A percentile compares a stretch with the other conserved stretches of the same genome.
Conservation (phyloP, 2,113 vertebrate species). For the Oriolus oriolus region DNA sequence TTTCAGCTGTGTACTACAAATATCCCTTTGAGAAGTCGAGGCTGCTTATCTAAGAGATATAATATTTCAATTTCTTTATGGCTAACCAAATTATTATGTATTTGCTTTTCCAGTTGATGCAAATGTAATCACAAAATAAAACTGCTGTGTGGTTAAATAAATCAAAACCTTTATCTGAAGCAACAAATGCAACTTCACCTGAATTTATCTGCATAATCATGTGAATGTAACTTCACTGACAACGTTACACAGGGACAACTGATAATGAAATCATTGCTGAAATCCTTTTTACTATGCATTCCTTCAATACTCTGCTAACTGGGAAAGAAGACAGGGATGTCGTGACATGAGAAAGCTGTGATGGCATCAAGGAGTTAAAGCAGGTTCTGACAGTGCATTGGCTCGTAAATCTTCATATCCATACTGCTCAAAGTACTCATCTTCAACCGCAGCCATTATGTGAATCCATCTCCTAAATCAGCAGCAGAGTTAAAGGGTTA, state of each 20-base stretch:
- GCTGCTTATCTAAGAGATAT: not conserved
- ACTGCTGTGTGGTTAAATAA: not conserved
- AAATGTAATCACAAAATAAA: not conserved
- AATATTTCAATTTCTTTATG: not conserved
- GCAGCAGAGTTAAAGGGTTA: not conserved
- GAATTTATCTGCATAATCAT: not conserved
- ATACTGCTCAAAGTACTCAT: not conserved
- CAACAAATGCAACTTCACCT: not conserved
- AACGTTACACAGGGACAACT: not conserved
- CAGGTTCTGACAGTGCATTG: not conserved
- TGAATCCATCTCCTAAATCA: not conserved
- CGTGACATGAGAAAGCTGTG: accelerated
- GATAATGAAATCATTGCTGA: not conserved
- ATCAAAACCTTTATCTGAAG: not conserved
- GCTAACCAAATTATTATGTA: not conserved
- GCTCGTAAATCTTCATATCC: not conserved
- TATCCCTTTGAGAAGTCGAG: not conserved
- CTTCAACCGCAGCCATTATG: not conserved
- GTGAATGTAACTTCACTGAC: not conserved
- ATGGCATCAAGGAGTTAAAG: not conserved
- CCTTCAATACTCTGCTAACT: not conserved
- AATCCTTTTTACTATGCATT: not conserved
- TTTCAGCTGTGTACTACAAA: not conserved
- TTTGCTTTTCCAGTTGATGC: not conserved
- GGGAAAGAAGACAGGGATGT: not conserved